A percentile compares a stretch with the other conserved stretches of the same genome.
Conservation (phyloP, 2,113 vertebrate species). For the Marcusenius ussheri region DNA sequence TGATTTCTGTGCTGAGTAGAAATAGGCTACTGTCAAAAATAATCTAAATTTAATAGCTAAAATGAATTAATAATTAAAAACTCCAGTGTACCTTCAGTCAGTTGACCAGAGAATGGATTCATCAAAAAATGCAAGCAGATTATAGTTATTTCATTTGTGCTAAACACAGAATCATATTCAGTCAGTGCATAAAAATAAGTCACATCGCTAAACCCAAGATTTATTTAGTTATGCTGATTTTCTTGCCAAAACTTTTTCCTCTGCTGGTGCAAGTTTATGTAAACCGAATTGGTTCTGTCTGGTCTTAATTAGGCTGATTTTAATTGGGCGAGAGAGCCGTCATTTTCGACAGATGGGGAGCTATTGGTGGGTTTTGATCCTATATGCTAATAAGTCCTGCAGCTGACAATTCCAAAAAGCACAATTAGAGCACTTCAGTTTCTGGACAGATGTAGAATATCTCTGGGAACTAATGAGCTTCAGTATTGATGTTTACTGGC, state of each 20-base stretch:
- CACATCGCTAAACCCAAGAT: neutral
- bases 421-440: conserved; percentile 12
- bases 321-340: conserved; percentile 5
- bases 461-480: conserved; percentile 7
- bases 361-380: conserved; percentile 7
- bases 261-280: neutral
- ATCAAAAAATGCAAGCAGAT: neutral
- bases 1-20: neutral
- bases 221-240: conserved; percentile 6
- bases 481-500: neutral
- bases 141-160: neutral
- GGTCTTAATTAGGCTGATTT: conserved; percentile 7
- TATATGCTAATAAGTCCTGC: neutral
- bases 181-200: conserved; percentile 7
- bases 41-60: neutral
- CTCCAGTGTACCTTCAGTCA: neutral
- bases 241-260: conserved; percentile 3
- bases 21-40: neutral
- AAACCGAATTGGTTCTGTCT: neutral
- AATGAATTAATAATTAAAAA: neutral
- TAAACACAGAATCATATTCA: neutral
- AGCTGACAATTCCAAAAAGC: conserved; percentile 1
- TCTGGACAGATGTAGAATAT: neutral
- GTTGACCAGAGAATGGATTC: neutral
- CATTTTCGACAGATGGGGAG: neutral